Evolutionary conservation across 1,140 invertebrate genomes (phyloP), one percentile per base, ranked within the genome.

Genomic region (Cydia amplana): DNA sequence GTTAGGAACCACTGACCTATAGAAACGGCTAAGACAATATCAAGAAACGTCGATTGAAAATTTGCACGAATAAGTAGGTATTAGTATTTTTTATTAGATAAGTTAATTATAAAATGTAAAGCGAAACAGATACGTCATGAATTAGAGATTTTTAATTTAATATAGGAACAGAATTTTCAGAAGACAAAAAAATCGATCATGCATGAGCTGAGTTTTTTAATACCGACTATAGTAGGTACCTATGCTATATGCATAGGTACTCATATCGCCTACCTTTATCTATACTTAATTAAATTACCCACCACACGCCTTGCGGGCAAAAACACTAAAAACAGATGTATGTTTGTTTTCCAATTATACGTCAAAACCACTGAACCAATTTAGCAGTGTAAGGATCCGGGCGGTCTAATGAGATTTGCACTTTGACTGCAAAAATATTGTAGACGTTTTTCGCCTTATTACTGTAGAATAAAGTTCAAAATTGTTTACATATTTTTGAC

Each of bases 331-430:
- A 75, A 78, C 63, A 25, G 18, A 25, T 60, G 72, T 77, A 51
- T 79, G 80, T 84, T 85, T 89, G 80, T 81, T 77, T 80, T 85
- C 77, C 83, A 87, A 87, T 89, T 87, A n/a, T n/a, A 87, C 77
- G 23, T 18, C 36, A 73, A 87, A 89, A 87, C 87, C 86, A 76
- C 87, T 85, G 79, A 86, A 83, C 80, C 76, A 82, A 86, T 88
- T 89, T 87, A 74, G 76, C 77, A 25, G 63, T 49, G 76, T 28
- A 75, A 81, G 83, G 85, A 89, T 89, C 82, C 85, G 86, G 86
- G 85, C 82, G 51, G 12, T 43, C 80, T 86, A 87, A 85, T 83
- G 65, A 70, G 36, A 70, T 40, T 14, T 43, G 5, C 10, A 60
- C 55, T 60, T 60, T 10, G 7, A 20, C 20, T 10, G 6, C 55